These are phyloP conservation scores for Tragelaphus strepsiceros DNA, from an alignment of 2,113 vertebrate genomes.

Conservation along the genomic window DNA sequence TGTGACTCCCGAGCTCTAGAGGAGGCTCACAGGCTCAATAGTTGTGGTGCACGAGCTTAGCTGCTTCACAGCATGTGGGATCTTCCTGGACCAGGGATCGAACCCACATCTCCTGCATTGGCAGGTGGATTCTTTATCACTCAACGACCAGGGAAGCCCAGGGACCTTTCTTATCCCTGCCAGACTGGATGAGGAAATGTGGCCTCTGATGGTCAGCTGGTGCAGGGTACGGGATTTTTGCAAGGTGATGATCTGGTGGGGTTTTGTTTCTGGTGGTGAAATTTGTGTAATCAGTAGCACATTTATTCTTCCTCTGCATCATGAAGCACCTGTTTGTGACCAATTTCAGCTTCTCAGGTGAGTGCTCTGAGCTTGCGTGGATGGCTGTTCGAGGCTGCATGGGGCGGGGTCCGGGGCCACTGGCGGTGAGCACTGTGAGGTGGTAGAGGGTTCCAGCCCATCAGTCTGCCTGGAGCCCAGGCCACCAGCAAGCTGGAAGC, in stretches of 20 bases:
- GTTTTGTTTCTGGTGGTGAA: neutral
- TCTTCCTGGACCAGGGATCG: neutral
- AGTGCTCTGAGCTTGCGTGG: neutral
- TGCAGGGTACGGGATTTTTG: neutral
- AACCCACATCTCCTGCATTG: neutral
- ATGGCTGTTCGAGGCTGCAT: fast-evolving
- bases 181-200: neutral
- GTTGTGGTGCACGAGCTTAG: neutral
- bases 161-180: neutral
- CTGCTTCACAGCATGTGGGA: neutral
- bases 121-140: neutral
- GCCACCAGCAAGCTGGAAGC: neutral
- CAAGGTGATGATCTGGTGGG: neutral
- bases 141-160: neutral
- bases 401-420: fast-evolving
- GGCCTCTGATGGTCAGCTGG: neutral
- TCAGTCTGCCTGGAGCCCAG: neutral
- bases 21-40: neutral
- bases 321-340: neutral
- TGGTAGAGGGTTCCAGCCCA: neutral
- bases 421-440: neutral
- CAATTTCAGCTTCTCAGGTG: neutral
- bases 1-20: neutral
- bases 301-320: neutral
- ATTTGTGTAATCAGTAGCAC: neutral